Evolutionary conservation across 2,113 vertebrate species (phyloP), one percentile per base, ranked within the genome.

Genomic region (Aythya baeri): DNA sequence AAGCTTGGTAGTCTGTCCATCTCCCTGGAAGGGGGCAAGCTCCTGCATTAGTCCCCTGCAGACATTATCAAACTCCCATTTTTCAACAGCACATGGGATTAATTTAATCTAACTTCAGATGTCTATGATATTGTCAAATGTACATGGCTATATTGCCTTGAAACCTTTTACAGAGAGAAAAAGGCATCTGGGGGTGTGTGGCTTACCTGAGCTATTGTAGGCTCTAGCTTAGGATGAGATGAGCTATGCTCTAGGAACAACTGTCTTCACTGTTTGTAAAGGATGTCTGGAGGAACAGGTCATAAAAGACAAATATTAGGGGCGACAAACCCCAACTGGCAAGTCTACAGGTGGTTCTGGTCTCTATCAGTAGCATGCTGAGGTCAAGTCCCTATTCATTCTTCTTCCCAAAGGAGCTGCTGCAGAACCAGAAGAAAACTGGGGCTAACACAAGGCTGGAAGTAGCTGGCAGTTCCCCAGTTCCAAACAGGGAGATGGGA

Each of bases 211-310:
- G 72, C 76, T 68, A 58, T 49, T 70, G 43, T 0, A 63, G 75
- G 43, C 10, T 86, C 36, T 32, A 59, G 1, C 13, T 63, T 22
- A 54, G 52, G 55, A 62, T 59, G 27, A 23, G 21, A 50, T 6
- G 21, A 79, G 50, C 65, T 44, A 16, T 18, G 46, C 13, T 2
- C 44, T 16, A 78, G 46, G 67, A 90, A 85, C 0, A 0, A 26
- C 20, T 9, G 6, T 11, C 66, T 62, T 36, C 27, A 31, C 52
- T 41, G n/a, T 75, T 38, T 1, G 2, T 36, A 72, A 88, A 54
- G 52, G 21, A 38, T 38, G 29, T 43, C 41, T 67, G 43, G 75
- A 70, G 36, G 31, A 62, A 29, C 22, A 74, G 63, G n/a, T 55
- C 41, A 38, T 38, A 49, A 23, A 74, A 57, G 57, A 62, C 22